Base-by-base conservation (phyloP, 2,113 vertebrate genomes). In the Menidia beryllina region DNA sequence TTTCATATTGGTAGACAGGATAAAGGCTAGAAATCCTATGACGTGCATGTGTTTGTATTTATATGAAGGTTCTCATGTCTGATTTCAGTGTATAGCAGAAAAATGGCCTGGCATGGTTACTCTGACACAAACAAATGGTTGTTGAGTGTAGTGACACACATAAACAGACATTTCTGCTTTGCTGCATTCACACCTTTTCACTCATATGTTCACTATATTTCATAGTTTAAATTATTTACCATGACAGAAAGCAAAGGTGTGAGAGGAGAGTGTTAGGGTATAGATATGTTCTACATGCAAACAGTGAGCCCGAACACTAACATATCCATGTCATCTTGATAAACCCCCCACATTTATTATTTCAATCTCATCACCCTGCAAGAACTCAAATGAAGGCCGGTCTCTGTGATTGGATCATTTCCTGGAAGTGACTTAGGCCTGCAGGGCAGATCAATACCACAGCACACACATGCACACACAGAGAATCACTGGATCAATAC, bases 361-460 rank as follows among this genome's bases (percentile, higher is more conserved):
- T 21, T 77, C 65, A 63, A 68, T 82, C 75, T 75, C 72, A 56
- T 85, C 55, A 50, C 45, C 51, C 27, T n/a, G 0, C 56, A 49
- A 57, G 63, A 45, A 26, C 72, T 73, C 57, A 69, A 43, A 70
- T 17, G 27, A 72, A 73, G 70, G 48, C 69, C 4, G 51, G 77
- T 75, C 72, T 25, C 9, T 19, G 54, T 82, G 84, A 89, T 88
- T 87, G 81, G 84, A 86, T 86, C 57, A 78, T 89, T 90, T 89
- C 74, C 83, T 83, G 69, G 70, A 83, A 39, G 60, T 58, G 79
- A 75, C 79, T 89, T 82, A 63, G 82, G 79, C 75, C 81, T 64
- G 39, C 58, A 9, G 73, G 68, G 45, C 41, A 57, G 56, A 90
- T 91, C 86, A 2, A 91, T 90, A 79, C 11, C 13, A n/a, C 26